These are phyloP conservation scores for Aleiodes sp. DNA, from an alignment of 1,140 invertebrate genomes.

Conservation along the genomic window DNA sequence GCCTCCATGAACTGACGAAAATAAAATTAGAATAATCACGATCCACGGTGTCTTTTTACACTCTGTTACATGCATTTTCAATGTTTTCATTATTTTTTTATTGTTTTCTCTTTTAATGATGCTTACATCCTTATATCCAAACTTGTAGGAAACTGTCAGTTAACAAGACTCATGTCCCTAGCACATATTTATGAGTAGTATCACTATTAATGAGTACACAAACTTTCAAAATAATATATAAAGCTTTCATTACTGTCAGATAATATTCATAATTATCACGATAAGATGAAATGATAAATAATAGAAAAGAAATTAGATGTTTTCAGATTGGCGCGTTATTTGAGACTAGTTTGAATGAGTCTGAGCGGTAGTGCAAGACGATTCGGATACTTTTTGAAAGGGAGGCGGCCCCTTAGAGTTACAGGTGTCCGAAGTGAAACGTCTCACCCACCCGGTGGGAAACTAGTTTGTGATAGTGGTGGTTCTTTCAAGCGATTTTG, in stretches of 20 bases:
- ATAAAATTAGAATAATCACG: slow-evolving; percentile 45
- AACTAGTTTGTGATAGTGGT: slow-evolving; percentile 26
- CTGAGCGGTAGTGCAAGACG: no score
- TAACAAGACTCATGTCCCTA: not conserved
- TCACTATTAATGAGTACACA: no score
- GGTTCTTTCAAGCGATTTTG: slow-evolving; percentile 9
- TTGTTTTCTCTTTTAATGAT: slow-evolving; percentile 32
- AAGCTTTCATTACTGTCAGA: no score
- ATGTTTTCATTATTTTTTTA: not conserved
- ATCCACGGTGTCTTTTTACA: slow-evolving; percentile 35
- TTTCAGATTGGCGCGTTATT: no score
- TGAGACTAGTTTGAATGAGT: no score
- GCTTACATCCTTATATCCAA: slow-evolving; percentile 48
- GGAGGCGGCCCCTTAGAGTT: slow-evolving; percentile 32
- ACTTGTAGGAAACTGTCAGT: no score
- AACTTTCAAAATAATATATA: no score
- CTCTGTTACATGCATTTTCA: slow-evolving; percentile 55
- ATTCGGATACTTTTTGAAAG: slow-evolving; percentile 5
- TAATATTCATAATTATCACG: no score
- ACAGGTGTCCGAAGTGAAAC: slow-evolving; percentile 40
- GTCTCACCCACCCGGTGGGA: slow-evolving; percentile 26
- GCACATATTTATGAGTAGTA: not conserved
- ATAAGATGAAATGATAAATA: no score
- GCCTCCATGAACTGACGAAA: slow-evolving; percentile 51
- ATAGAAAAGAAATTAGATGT: no score